phyloP scores from a whole-genome alignment of 1,140 invertebrate genomes.

The Dreissena rostriformis region DNA sequence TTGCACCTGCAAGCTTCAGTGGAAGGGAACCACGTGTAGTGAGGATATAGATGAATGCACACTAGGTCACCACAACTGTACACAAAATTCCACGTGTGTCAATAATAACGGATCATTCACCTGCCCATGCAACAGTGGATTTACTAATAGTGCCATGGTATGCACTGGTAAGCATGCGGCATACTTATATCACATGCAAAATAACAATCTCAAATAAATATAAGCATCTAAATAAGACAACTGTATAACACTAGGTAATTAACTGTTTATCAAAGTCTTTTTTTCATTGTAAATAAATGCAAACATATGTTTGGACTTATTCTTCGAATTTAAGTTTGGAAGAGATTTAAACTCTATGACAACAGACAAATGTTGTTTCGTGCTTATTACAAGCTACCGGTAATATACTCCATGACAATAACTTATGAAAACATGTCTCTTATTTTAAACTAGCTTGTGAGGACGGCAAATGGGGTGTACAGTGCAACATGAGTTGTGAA shows the following conservation, averaged over 20 bases:
- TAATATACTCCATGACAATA: not conserved
- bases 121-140: conserved; percentile 81
- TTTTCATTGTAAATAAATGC: too few species aligned
- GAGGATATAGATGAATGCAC: conserved; percentile 55
- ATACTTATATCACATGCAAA: not conserved
- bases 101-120: conserved; percentile 92
- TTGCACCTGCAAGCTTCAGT: conserved; percentile 49
- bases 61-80: conserved; percentile 45
- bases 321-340: too few species aligned
- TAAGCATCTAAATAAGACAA: not conserved
- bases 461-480: too few species aligned
- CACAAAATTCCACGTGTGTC: conserved; percentile 83
- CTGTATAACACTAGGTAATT: not conserved
- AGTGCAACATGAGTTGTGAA: conserved; percentile 1
- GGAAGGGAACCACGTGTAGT: conserved; percentile 25
- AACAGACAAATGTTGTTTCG: too few species aligned
- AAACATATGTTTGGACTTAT: too few species aligned
- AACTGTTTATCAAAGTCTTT: not conserved
- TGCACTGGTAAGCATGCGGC: conserved; percentile 4
- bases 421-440: not conserved
- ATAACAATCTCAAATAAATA: not conserved
- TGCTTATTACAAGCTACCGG: too few species aligned
- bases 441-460: too few species aligned
- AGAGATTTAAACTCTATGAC: too few species aligned
- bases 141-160: not conserved